phyloP scores from a whole-genome alignment of 2,113 vertebrate genomes.

The Alligator sinensis region DNA sequence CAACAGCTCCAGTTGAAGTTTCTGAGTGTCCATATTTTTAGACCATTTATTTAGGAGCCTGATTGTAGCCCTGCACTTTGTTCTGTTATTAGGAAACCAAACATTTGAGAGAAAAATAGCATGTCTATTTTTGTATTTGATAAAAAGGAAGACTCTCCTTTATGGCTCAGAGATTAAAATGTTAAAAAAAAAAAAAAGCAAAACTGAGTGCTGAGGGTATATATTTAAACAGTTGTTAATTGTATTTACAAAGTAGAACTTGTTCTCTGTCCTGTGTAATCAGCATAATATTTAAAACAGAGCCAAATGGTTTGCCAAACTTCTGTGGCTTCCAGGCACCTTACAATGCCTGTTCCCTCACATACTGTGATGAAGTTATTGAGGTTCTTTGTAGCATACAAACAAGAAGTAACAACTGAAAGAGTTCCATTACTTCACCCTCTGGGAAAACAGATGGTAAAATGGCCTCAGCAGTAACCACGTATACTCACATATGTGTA shows the following conservation, averaged over 20 bases:
- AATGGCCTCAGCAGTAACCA: neutral
- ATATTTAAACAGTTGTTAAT: constrained; percentile 59
- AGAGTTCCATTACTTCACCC: neutral
- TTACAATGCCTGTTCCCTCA: constrained; percentile 32
- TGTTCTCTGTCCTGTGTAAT: constrained; percentile 65
- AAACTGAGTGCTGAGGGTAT: constrained; percentile 45
- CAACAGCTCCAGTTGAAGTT: neutral
- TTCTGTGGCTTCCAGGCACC: constrained; percentile 59
- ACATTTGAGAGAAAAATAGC: neutral
- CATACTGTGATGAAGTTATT: neutral
- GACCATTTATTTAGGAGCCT: neutral
- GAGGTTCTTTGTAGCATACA: neutral
- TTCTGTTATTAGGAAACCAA: neutral
- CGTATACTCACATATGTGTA: too few relatives aligned
- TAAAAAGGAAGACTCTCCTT: neutral
- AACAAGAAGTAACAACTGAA: neutral
- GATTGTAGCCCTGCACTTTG: neutral
- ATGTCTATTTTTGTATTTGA: neutral
- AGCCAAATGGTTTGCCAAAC: constrained; percentile 67
- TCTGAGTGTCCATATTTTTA: neutral
- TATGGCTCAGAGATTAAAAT: constrained; percentile 17
- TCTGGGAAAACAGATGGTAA: neutral
- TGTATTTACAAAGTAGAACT: constrained; percentile 71
- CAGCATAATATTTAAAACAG: constrained; percentile 70
- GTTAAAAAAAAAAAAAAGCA: constrained; percentile 43